Evolutionary conservation across 1,140 invertebrate species (phyloP).

Genomic region (Druon quercuslanigerum): DNA sequence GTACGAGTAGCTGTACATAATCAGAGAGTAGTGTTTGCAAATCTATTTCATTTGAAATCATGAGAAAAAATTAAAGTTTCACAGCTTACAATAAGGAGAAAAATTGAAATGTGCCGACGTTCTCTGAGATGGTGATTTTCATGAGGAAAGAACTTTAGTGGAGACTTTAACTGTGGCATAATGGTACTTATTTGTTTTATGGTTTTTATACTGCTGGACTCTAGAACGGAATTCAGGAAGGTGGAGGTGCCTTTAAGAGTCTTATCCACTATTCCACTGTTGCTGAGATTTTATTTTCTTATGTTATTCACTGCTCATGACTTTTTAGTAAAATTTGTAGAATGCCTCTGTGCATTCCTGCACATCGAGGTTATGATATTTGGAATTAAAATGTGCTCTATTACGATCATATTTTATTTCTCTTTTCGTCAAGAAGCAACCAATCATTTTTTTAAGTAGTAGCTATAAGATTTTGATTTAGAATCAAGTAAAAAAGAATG

Average conservation of each 20-base stretch:
- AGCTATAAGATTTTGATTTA: too few relatives aligned
- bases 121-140: conserved; percentile 2
- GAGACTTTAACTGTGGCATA: conserved; percentile 1
- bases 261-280: not conserved
- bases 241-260: not conserved
- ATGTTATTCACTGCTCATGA: too few relatives aligned
- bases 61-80: conserved; percentile 28
- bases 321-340: too few relatives aligned
- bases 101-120: conserved; percentile 16
- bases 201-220: not conserved
- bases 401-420: too few relatives aligned
- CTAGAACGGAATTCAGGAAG: not conserved
- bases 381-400: too few relatives aligned
- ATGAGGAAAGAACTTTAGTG: not conserved
- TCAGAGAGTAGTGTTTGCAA: not conserved
- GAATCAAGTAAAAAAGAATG: too few relatives aligned
- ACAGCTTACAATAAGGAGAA: conserved; percentile 7
- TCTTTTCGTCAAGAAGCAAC: too few relatives aligned
- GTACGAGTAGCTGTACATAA: conserved; percentile 18
- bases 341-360: too few relatives aligned
- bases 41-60: conserved; percentile 7
- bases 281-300: too few relatives aligned
- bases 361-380: too few relatives aligned
- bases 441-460: too few relatives aligned
- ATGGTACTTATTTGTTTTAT: conserved; percentile 11